phyloP scores from a whole-genome alignment of 2,888 invertebrate species.

The Marronus borbonicus region DNA sequence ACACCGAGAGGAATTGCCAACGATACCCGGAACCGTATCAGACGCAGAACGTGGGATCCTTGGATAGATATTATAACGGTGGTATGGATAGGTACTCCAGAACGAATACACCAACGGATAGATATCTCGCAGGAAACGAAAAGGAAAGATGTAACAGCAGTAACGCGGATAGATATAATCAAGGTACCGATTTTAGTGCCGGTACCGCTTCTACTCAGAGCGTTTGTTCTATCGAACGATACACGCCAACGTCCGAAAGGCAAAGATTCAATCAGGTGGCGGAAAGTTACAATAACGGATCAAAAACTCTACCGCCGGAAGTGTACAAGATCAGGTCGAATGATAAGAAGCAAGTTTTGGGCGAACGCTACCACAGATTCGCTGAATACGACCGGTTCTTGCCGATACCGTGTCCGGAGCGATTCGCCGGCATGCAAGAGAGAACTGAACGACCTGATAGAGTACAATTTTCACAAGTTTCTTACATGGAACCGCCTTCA shows the following conservation, averaged over 20 bases:
- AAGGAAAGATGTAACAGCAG: slow-evolving; percentile 67
- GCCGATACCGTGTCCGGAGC: slow-evolving; percentile 68
- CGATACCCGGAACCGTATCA: slow-evolving; percentile 59
- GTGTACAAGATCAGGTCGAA: slow-evolving; percentile 63
- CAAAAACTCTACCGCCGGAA: slow-evolving; percentile 68
- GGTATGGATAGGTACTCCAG: slow-evolving; percentile 63
- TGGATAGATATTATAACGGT: slow-evolving; percentile 65
- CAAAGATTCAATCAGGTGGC: slow-evolving; percentile 63
- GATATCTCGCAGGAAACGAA: slow-evolving; percentile 58
- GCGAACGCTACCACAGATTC: slow-evolving; percentile 52
- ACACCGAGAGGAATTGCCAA: slow-evolving; percentile 54
- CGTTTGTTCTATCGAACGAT: slow-evolving; percentile 62
- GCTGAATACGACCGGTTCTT: slow-evolving; percentile 62
- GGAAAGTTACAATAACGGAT: slow-evolving; percentile 64
- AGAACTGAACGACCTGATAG: slow-evolving; percentile 61
- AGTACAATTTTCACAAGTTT: slow-evolving; percentile 63
- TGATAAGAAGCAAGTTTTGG: slow-evolving; percentile 67
- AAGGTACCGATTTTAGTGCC: slow-evolving; percentile 48
- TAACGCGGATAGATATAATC: slow-evolving; percentile 54
- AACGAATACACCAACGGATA: slow-evolving; percentile 66
- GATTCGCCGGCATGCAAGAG: slow-evolving; percentile 64
- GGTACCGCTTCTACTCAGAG: slow-evolving; percentile 59
- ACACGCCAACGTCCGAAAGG: slow-evolving; percentile 63
- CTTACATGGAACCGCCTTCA: slow-evolving; percentile 74
- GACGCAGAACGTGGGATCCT: slow-evolving; percentile 61